A percentile compares a stretch with the other conserved stretches of the same genome.
Evolutionary conservation across 2,797 vertebrate species (phyloP).

Genomic region (Prunella strophiata): DNA sequence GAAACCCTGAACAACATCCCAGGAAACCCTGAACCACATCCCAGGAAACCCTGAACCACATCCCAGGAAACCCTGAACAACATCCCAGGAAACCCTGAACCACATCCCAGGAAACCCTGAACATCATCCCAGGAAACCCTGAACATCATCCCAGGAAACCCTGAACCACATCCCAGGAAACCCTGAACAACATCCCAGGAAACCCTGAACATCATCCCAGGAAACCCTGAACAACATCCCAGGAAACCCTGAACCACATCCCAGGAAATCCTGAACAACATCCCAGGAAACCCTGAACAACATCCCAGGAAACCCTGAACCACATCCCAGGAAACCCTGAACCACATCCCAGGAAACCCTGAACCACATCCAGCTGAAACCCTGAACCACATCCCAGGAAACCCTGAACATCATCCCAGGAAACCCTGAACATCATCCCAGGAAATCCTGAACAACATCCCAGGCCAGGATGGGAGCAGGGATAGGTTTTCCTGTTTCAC

Average conservation of each 20-base stretch:
- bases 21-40: rapidly evolving
- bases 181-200: background rate
- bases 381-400: background rate
- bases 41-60: rapidly evolving
- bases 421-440: background rate
- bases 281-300: no score
- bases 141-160: rapidly evolving
- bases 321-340: rapidly evolving
- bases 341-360: background rate
- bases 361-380: background rate
- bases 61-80: no score
- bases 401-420: background rate
- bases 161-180: background rate
- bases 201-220: no score
- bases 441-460: rapidly evolving
- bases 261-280: background rate
- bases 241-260: rapidly evolving
- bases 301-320: background rate
- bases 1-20: no score
- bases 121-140: background rate
- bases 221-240: background rate
- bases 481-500: background rate
- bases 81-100: background rate
- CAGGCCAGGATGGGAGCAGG: background rate
- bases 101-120: no score